Conservation (phyloP, 2,888 invertebrate species). For the Drosophila diplacantha region DNA sequence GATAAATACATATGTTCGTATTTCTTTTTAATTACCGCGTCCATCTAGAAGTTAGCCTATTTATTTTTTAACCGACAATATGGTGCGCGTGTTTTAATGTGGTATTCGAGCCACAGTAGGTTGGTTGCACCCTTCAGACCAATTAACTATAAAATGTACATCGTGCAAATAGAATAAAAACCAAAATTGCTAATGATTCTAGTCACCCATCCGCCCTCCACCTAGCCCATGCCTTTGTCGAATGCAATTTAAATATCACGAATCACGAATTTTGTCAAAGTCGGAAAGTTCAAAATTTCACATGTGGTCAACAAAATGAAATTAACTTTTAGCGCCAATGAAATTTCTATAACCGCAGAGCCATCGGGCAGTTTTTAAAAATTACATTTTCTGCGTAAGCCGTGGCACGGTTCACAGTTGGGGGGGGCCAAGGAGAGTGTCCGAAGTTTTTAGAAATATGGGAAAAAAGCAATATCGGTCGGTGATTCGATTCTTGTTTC, state of each 20-base stretch:
- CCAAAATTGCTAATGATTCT: conserved; percentile 25
- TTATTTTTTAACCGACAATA: neutral
- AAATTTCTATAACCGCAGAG: conserved; percentile 41
- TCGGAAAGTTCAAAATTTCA: conserved; percentile 57
- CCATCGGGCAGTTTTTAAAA: conserved; percentile 40
- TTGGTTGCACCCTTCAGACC: neutral
- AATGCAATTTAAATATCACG: conserved; percentile 20
- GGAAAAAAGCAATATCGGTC: too few species aligned
- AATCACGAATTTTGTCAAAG: conserved; percentile 48
- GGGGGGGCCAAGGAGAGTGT: neutral
- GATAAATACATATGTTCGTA: conserved; percentile 4
- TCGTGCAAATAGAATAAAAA: conserved; percentile 18
- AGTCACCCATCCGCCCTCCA: neutral
- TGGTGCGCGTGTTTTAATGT: neutral
- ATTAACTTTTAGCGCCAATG: conserved; percentile 63
- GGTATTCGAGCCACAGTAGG: neutral
- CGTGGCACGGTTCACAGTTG: too few species aligned
- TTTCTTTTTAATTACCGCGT: conserved; percentile 5
- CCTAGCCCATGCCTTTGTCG: neutral
- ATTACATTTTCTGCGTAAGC: conserved; percentile 39
- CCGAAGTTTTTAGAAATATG: too few species aligned
- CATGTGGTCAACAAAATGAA: conserved; percentile 64
- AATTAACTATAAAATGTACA: conserved; percentile 20
- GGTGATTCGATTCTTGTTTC: too few species aligned
- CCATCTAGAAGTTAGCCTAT: neutral